Conservation (phyloP, 2,888 invertebrate genomes). For the Drosophila pullipes region DNA sequence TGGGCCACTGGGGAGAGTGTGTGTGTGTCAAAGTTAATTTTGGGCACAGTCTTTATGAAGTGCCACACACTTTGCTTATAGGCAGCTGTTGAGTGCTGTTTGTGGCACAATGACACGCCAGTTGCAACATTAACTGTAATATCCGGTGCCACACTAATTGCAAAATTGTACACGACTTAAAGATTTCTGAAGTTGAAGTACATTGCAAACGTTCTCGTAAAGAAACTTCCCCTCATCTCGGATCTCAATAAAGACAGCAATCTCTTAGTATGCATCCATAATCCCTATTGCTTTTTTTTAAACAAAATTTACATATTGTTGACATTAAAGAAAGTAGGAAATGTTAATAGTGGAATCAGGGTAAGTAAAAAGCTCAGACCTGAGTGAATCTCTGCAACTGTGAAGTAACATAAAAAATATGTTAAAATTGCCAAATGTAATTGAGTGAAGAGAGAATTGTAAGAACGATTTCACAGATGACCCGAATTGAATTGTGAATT, state of each 20-base stretch:
- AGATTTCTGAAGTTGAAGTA: not conserved
- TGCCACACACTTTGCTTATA: slow-evolving; percentile 32
- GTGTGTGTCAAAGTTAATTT: slow-evolving; percentile 66
- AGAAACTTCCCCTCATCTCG: not conserved
- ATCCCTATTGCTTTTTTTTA: fast-evolving
- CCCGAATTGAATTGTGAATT: not conserved
- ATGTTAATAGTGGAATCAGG: not conserved
- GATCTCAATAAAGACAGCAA: not conserved
- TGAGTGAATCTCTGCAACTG: not conserved
- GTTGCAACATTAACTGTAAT: slow-evolving; percentile 19
- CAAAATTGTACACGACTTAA: not conserved
- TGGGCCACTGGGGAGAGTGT: not conserved
- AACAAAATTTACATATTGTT: not conserved
- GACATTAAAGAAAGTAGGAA: not conserved
- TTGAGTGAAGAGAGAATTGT: not conserved
- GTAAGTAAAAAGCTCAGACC: not conserved
- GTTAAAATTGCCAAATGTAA: not conserved
- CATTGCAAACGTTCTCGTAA: too few species aligned
- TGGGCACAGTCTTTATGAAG: slow-evolving; percentile 57
- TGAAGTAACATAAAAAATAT: not conserved
- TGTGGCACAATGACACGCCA: slow-evolving; percentile 23
- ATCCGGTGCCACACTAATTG: slow-evolving; percentile 13
- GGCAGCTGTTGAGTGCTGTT: slow-evolving; percentile 29
- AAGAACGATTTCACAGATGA: not conserved
- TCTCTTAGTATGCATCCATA: not conserved